A percentile compares a stretch with the other conserved stretches of the same genome.
phyloP scores from a whole-genome alignment of 2,888 invertebrate genomes.

The Ashinkailepas kermadecensis region DNA sequence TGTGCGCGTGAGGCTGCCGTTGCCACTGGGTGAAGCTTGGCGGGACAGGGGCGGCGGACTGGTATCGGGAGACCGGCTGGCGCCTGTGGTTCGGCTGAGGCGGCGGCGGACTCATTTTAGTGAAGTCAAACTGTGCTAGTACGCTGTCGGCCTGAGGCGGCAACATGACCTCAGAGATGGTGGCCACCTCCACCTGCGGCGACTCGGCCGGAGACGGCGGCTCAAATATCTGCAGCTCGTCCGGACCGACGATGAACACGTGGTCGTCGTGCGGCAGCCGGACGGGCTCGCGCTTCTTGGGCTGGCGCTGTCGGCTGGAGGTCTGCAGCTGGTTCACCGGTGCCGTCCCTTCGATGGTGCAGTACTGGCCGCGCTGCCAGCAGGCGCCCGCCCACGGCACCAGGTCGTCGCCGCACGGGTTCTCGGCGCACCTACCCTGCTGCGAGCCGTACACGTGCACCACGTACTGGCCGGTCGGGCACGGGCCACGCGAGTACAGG shows the following conservation, averaged over 20 bases:
- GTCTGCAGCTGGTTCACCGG: not conserved
- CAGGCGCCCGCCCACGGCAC: not conserved
- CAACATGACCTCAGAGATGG: not conserved
- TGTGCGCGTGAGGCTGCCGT: no score
- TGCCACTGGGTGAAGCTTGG: no score
- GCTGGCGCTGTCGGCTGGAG: not conserved
- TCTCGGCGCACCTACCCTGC: not conserved
- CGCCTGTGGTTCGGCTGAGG: not conserved
- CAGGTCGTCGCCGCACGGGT: constrained; percentile 2
- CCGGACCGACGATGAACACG: not conserved
- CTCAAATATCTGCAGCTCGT: not conserved
- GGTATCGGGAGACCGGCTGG: no score
- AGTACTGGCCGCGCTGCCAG: constrained; percentile 19
- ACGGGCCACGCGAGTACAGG: constrained; percentile 18
- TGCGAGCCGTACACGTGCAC: not conserved
- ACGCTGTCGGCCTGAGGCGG: not conserved
- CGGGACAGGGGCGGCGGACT: no score
- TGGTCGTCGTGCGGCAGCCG: not conserved
- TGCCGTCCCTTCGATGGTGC: not conserved
- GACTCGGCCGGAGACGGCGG: not conserved
- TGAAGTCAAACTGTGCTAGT: not conserved
- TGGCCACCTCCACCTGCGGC: not conserved
- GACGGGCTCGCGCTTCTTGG: not conserved
- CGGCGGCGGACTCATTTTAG: not conserved
- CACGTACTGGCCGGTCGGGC: constrained; percentile 3